Evolutionary conservation across 2,888 invertebrate genomes (phyloP).

Genomic region (Achlya flavicornis): DNA sequence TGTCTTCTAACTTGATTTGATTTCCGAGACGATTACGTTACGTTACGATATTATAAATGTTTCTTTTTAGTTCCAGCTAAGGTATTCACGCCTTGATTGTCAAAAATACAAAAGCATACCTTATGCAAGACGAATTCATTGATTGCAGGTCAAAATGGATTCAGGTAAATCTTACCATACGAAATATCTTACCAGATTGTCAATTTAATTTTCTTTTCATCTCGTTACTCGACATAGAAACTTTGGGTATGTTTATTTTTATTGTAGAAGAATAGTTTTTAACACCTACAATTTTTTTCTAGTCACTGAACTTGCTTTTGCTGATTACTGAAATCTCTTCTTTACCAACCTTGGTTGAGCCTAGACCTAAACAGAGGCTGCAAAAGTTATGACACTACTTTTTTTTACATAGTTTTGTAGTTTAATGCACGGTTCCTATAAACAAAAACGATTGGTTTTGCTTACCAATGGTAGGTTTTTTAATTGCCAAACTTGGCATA

Average conservation of each 20-base stretch:
- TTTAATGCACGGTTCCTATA: too few species aligned
- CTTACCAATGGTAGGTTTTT: too few species aligned
- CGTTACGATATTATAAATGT: background rate
- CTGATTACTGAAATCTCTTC: too few species aligned
- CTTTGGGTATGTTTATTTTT: background rate
- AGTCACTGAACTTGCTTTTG: too few species aligned
- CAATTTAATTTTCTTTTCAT: background rate
- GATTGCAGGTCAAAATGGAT: constrained; percentile 24
- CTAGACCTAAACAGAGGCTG: too few species aligned
- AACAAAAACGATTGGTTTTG: too few species aligned
- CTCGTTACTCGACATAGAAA: background rate
- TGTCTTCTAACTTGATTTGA: constrained; percentile 19
- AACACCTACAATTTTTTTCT: too few species aligned
- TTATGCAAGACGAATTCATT: background rate
- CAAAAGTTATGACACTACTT: too few species aligned
- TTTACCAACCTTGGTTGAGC: too few species aligned
- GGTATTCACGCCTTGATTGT: background rate
- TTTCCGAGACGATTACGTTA: background rate
- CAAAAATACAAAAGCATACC: background rate
- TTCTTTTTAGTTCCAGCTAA: too few species aligned
- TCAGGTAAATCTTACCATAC: constrained; percentile 22
- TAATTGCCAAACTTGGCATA: too few species aligned
- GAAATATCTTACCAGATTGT: background rate
- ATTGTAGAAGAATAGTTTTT: too few species aligned
- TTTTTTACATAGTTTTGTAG: background rate